phyloP scores from a whole-genome alignment of 1,140 invertebrate genomes.

The Nasonia giraulti region DNA sequence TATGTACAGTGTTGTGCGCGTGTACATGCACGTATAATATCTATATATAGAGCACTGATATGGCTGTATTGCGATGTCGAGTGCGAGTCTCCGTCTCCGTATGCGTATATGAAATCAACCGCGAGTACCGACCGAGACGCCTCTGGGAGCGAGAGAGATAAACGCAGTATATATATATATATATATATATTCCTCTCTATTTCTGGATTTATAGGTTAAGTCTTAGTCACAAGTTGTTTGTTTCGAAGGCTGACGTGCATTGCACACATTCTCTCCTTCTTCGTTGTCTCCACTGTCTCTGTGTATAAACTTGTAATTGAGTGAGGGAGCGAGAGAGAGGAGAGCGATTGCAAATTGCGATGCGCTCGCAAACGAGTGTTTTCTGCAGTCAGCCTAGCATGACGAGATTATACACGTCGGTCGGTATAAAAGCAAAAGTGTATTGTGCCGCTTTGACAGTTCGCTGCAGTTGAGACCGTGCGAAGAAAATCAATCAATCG shows the following conservation, averaged over 20 bases:
- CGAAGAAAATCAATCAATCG: background rate
- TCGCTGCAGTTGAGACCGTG: background rate
- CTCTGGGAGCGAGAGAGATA: no score
- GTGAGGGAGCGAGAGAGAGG: background rate
- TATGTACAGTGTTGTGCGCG: no score
- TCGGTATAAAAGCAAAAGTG: constrained; percentile 16
- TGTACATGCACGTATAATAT: background rate
- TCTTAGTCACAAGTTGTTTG: constrained; percentile 33
- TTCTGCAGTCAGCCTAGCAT: background rate
- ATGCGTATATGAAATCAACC: no score
- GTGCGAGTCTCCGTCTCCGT: no score
- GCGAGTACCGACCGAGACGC: no score
- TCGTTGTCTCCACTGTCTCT: background rate
- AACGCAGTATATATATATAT: background rate
- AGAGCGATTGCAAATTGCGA: background rate
- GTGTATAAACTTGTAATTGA: background rate
- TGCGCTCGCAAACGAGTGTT: background rate
- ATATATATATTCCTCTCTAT: background rate
- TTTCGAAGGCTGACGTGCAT: background rate
- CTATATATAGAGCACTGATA: no score
- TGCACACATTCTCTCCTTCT: background rate
- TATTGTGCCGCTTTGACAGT: background rate
- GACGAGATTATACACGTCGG: background rate
- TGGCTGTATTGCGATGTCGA: no score
- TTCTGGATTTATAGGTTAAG: constrained; percentile 45